phyloP scores from a whole-genome alignment of 1,140 invertebrate genomes.

The Brachionus asplanchnoidis region DNA sequence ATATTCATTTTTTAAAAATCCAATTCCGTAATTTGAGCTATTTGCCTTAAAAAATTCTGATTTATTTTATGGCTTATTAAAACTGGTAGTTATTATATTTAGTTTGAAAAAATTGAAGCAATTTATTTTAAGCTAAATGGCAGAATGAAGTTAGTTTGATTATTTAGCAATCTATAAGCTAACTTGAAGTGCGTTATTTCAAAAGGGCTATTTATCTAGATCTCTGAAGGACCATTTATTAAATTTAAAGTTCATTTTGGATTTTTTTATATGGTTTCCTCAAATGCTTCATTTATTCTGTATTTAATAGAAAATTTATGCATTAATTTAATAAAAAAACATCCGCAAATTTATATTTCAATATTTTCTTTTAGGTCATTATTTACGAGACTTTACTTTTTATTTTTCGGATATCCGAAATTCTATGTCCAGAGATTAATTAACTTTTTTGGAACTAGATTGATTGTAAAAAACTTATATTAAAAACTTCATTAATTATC shows the following conservation, averaged over 20 bases:
- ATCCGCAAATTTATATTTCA: neutral
- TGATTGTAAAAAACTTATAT: neutral
- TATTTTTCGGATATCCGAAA: neutral
- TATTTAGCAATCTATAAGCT: neutral
- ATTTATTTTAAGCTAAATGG: neutral
- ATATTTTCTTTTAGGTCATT: neutral
- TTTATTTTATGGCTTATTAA: neutral
- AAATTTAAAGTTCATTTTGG: neutral
- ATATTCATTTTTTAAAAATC: neutral
- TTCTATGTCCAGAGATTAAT: neutral
- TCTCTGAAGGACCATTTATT: neutral
- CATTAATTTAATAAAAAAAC: neutral
- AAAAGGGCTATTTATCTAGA: neutral
- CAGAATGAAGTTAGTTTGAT: neutral
- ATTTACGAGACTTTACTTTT: neutral
- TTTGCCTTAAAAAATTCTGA: neutral
- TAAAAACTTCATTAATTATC: neutral
- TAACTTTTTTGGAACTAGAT: neutral
- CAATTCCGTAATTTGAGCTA: neutral
- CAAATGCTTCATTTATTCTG: neutral
- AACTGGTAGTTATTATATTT: neutral
- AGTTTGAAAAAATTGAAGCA: neutral
- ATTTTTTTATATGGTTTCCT: neutral
- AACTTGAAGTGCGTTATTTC: neutral
- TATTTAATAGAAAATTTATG: neutral